Evolutionary conservation across 2,888 invertebrate species (phyloP).

Genomic region (Pyrgus malvae): DNA sequence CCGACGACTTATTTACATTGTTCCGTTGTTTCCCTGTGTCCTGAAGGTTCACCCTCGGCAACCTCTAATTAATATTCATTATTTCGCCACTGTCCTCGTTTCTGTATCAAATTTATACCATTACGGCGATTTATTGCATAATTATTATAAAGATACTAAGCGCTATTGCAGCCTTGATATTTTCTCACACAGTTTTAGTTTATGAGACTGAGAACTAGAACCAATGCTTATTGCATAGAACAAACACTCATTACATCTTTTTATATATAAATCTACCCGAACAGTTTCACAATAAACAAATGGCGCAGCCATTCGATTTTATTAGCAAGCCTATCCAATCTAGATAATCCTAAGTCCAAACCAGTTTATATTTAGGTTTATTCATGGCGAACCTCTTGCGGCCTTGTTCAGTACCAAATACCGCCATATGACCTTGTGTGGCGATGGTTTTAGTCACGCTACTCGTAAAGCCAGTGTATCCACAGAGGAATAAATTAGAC

Average conservation of each 20-base stretch:
- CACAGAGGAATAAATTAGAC: conserved; percentile 23
- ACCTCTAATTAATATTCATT: conserved; percentile 16
- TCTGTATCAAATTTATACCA: conserved; percentile 4
- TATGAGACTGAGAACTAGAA: background rate
- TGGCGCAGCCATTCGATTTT: no score
- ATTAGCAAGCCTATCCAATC: no score
- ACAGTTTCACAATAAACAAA: no score
- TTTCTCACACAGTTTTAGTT: background rate
- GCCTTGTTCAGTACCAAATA: conserved; percentile 49
- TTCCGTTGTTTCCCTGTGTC: conserved; percentile 11
- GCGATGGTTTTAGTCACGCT: conserved; percentile 70
- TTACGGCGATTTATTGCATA: conserved; percentile 7
- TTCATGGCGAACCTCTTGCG: background rate
- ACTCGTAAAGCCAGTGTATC: conserved; percentile 32
- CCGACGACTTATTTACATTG: conserved; percentile 16
- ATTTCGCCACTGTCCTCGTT: conserved; percentile 8
- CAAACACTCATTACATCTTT: no score
- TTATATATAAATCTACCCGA: no score
- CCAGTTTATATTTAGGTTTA: conserved; percentile 4
- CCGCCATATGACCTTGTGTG: conserved; percentile 66
- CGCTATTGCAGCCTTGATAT: background rate
- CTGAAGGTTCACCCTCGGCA: background rate
- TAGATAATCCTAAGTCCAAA: background rate
- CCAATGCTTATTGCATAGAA: background rate
- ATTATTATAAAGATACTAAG: background rate